phyloP scores from a whole-genome alignment of 2,113 vertebrate genomes.

The Nerophis lumbriciformis region DNA sequence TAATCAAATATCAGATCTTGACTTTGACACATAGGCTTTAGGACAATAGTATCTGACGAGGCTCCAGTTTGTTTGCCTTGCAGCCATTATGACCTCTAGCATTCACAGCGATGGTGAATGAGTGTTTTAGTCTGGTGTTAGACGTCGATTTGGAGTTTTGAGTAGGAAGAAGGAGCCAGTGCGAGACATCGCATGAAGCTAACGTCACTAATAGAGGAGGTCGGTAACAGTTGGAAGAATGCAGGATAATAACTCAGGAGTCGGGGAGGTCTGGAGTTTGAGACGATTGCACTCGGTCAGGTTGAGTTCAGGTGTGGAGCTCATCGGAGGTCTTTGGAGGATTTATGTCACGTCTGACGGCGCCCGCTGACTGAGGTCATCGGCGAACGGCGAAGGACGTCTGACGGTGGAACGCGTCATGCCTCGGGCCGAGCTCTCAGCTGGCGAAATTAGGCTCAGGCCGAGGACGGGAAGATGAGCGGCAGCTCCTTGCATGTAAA shows the following conservation, averaged over 20 bases:
- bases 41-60: too few relatives aligned
- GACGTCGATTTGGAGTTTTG: not conserved
- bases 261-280: not conserved
- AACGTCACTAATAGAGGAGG: not conserved
- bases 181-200: not conserved
- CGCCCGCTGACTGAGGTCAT: constrained; percentile 24
- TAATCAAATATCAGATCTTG: too few relatives aligned
- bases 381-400: constrained; percentile 23
- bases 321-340: constrained; percentile 14
- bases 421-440: constrained; percentile 53
- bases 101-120: not conserved
- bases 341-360: constrained; percentile 27
- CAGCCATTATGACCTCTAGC: not conserved
- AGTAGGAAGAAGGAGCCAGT: not conserved
- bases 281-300: not conserved
- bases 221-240: constrained; percentile 1
- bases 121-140: not conserved
- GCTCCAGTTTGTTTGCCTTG: not conserved
- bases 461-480: constrained; percentile 31
- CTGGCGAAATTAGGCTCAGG: constrained; percentile 45
- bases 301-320: constrained; percentile 6
- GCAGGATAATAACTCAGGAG: not conserved
- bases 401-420: constrained; percentile 32
- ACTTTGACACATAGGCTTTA: too few relatives aligned
- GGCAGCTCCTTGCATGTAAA: constrained; percentile 31